These are phyloP conservation scores for Ciconia nigra DNA, from an alignment of 2,797 vertebrate species.

Conservation along the genomic window DNA sequence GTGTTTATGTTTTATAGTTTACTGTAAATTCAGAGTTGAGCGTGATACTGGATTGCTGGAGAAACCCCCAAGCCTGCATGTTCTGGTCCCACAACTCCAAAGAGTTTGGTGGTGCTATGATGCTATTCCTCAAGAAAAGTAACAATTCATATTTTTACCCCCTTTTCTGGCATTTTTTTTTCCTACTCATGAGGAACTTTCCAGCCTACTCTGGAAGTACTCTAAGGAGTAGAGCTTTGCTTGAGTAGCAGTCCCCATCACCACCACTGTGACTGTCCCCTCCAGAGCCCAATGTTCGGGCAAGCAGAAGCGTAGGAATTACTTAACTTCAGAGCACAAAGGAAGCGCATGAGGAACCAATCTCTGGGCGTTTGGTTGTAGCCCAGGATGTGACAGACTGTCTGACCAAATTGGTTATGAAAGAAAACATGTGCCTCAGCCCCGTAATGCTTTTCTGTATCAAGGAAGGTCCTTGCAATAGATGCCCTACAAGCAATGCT, in stretches of 20 bases:
- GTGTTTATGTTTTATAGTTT: not conserved
- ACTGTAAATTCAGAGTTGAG: not conserved
- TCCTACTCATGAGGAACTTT: not conserved
- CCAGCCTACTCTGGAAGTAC: not conserved
- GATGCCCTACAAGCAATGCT: not conserved
- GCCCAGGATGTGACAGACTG: not conserved
- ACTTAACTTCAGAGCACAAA: not conserved
- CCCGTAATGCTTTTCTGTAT: fast-evolving
- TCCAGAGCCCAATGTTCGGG: not conserved
- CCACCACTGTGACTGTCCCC: fast-evolving
- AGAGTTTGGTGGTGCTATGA: not conserved
- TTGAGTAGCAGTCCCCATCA: not conserved
- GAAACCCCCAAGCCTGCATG: not conserved
- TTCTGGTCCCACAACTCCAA: not conserved
- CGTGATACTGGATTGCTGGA: not conserved
- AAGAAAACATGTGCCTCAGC: not conserved
- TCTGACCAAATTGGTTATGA: not conserved
- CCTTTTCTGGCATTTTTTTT: not conserved
- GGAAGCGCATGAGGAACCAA: not conserved
- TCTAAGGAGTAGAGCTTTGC: not conserved
- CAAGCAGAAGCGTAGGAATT: not conserved
- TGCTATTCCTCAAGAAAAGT: not conserved
- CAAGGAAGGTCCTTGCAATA: not conserved
- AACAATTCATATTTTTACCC: not conserved
- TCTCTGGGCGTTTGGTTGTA: not conserved